A percentile compares a stretch with the other conserved stretches of the same genome.
Conservation (phyloP, 2,113 vertebrate genomes). For the Psittacus erithacus region DNA sequence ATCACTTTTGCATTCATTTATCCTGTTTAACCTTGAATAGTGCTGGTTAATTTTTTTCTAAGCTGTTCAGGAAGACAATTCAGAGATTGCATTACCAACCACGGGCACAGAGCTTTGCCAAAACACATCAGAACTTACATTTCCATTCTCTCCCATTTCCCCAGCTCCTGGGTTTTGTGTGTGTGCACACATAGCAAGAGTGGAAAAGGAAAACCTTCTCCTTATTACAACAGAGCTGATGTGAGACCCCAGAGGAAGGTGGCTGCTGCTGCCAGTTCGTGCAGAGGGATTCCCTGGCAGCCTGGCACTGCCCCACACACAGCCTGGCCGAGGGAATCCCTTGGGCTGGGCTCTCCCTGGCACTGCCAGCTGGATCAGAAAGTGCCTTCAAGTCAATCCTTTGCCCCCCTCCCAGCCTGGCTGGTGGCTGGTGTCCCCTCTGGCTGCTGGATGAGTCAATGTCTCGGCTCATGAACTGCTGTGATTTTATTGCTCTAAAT, state of each 20-base stretch:
- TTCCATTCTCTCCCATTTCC: background rate
- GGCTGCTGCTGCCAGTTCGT: background rate
- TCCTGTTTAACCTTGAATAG: conserved; percentile 56
- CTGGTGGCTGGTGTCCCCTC: conserved; percentile 11
- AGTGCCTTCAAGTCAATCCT: background rate
- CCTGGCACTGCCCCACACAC: background rate
- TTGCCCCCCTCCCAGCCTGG: background rate
- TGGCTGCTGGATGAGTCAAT: conserved; percentile 26
- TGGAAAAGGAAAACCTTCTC: background rate
- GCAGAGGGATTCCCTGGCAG: conserved; percentile 41
- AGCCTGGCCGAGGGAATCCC: conserved; percentile 47
- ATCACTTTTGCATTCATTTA: conserved; percentile 44
- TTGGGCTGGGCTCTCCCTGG: conserved; percentile 35
- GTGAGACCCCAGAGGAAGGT: background rate
- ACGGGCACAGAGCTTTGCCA: background rate
- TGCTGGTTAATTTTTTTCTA: conserved; percentile 39
- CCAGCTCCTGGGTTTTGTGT: background rate
- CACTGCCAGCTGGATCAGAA: conserved; percentile 51
- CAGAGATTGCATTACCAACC: background rate
- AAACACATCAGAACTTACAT: background rate
- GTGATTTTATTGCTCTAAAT: conserved; percentile 22
- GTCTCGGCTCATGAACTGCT: background rate
- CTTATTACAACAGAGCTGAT: background rate
- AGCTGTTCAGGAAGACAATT: conserved; percentile 25
- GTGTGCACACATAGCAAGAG: rapidly evolving